These are phyloP conservation scores for Monoplex corrugatus DNA, from an alignment of 2,888 invertebrate species.

Conservation along the genomic window DNA sequence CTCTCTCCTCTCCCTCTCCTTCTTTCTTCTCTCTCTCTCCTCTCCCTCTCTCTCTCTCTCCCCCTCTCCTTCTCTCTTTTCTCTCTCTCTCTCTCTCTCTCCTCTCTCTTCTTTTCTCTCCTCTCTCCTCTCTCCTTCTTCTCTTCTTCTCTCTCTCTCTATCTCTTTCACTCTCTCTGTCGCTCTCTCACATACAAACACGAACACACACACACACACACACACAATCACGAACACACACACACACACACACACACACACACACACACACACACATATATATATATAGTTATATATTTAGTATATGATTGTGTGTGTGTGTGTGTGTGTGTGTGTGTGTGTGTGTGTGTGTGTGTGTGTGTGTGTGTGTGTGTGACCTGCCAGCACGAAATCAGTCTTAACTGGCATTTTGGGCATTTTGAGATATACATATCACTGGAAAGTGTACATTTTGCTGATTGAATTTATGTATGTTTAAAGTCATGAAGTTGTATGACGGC, in stretches of 20 bases:
- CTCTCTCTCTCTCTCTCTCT: neutral
- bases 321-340: constrained; percentile 13
- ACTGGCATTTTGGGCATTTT: no score
- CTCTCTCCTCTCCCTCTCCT: neutral
- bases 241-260: no score
- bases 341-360: neutral
- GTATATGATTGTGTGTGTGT: neutral
- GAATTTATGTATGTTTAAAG: no score
- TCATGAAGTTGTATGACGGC: no score
- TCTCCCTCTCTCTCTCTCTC: neutral
- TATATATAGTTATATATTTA: no score
- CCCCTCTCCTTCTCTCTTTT: neutral
- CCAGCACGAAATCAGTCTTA: no score
- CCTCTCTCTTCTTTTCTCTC: neutral
- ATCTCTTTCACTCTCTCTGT: neutral
- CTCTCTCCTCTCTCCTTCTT: neutral
- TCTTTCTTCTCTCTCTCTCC: neutral
- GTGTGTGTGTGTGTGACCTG: neutral
- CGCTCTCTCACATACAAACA: no score
- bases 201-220: no score
- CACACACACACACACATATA: no score
- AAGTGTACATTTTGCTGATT: no score
- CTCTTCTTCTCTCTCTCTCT: neutral
- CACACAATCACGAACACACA: no score
- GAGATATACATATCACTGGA: no score